Conservation (phyloP, 2,888 invertebrate genomes). For the Stenchaetothrips biformis region DNA sequence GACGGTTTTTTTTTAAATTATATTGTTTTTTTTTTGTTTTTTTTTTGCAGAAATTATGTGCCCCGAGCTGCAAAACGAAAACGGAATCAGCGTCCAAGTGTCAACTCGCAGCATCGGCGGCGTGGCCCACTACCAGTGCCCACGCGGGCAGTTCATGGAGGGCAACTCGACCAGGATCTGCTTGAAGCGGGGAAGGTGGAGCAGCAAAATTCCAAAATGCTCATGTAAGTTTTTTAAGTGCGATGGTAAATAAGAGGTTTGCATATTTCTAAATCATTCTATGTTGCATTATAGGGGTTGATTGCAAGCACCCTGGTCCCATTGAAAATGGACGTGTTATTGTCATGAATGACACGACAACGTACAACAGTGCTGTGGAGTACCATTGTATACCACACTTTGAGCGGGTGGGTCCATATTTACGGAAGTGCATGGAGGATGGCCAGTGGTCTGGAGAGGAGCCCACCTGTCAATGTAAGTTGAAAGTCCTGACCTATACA, state of each 20-base stretch:
- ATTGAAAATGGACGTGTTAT: constrained; percentile 84
- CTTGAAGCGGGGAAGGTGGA: constrained; percentile 74
- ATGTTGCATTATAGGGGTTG: constrained; percentile 59
- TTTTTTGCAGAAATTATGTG: constrained; percentile 66
- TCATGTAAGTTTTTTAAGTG: constrained; percentile 58
- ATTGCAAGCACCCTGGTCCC: constrained; percentile 72
- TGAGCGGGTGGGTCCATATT: constrained; percentile 73
- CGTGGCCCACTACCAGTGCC: constrained; percentile 73
- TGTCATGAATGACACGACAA: constrained; percentile 75
- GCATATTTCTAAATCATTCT: neutral
- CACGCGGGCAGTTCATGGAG: constrained; percentile 71
- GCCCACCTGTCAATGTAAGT: constrained; percentile 70
- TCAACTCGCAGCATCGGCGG: constrained; percentile 71
- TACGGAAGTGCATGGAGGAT: constrained; percentile 77
- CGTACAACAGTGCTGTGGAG: constrained; percentile 78
- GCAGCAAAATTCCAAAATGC: constrained; percentile 70
- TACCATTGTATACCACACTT: constrained; percentile 85
- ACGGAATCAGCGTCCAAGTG: constrained; percentile 52
- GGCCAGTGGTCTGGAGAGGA: constrained; percentile 84
- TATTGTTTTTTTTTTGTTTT: constrained; percentile 27
- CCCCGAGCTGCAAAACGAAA: constrained; percentile 59
- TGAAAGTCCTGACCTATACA: neutral
- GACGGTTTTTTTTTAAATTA: too few species aligned
- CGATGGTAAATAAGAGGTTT: constrained; percentile 27
- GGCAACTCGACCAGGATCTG: constrained; percentile 77